phyloP scores from a whole-genome alignment of 2,113 vertebrate genomes.

The Smithornis capensis region DNA sequence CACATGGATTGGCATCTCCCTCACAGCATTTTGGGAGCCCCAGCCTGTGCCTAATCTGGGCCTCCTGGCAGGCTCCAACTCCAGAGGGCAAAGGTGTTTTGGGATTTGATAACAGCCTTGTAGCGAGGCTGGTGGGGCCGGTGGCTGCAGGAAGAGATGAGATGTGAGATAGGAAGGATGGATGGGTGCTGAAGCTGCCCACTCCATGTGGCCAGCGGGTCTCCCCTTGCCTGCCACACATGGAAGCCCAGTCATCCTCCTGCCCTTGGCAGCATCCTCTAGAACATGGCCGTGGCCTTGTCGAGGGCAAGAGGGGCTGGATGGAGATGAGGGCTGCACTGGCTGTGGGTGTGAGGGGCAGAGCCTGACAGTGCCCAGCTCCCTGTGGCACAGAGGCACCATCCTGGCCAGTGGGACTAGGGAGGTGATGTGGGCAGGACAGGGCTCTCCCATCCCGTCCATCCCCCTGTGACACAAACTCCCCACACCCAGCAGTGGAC shows the following conservation, averaged over 20 bases:
- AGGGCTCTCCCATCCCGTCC: not conserved
- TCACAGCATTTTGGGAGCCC: fast-evolving
- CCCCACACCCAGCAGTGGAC: not conserved
- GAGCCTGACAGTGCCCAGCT: not conserved
- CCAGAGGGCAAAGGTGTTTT: not conserved
- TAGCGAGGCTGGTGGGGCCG: fast-evolving
- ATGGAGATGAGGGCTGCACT: not conserved
- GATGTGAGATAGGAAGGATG: not conserved
- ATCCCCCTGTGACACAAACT: not conserved
- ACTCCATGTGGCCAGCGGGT: fast-evolving
- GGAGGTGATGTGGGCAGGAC: fast-evolving
- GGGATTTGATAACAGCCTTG: not conserved
- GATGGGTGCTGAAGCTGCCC: not conserved
- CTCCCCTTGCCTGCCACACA: not conserved
- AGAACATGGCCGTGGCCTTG: not conserved
- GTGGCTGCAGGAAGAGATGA: not conserved
- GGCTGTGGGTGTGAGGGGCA: not conserved
- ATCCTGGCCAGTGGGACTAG: fast-evolving
- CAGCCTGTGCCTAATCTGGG: not conserved
- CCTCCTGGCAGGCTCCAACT: not conserved
- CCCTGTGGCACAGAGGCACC: fast-evolving
- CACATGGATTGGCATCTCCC: not conserved
- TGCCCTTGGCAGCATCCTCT: not conserved
- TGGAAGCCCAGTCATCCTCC: not conserved
- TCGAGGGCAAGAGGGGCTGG: not conserved